These are phyloP conservation scores for Orthosia gothica DNA, from an alignment of 2,888 invertebrate species.

Conservation along the genomic window DNA sequence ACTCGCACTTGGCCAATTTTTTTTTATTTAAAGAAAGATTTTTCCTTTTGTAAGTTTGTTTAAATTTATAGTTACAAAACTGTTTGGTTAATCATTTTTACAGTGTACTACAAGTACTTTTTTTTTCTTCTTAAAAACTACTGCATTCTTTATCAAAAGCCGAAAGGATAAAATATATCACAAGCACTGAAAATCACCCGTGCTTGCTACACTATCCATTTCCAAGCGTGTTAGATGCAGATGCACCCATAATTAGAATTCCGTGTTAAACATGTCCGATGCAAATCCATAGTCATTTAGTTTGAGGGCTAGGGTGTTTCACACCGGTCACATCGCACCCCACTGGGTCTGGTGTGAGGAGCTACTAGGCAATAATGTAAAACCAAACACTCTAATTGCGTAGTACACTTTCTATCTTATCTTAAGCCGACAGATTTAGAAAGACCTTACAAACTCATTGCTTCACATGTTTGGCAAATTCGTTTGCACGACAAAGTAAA, in stretches of 20 bases:
- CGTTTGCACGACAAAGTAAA: neutral
- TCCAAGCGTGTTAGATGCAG: constrained; percentile 30
- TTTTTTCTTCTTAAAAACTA: too few relatives aligned
- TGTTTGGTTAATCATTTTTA: too few relatives aligned
- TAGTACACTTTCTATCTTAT: neutral
- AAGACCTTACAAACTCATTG: neutral
- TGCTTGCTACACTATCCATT: neutral
- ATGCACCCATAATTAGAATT: constrained; percentile 45
- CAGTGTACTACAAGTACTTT: too few relatives aligned
- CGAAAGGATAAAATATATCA: neutral
- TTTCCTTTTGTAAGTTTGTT: too few relatives aligned
- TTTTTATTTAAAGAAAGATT: too few relatives aligned
- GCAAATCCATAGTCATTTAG: constrained; percentile 47
- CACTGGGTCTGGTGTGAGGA: neutral
- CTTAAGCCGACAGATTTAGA: neutral
- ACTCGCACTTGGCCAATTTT: too few relatives aligned
- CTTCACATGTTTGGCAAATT: neutral
- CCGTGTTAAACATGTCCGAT: constrained; percentile 44
- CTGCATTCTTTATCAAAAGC: too few relatives aligned
- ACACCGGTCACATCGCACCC: constrained; percentile 12
- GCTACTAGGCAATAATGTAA: neutral
- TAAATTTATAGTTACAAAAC: too few relatives aligned
- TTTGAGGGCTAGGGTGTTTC: constrained; percentile 18
- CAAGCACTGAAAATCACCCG: neutral
- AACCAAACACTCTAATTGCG: neutral